These are phyloP conservation scores for Sminthurides aquaticus DNA, from an alignment of 2,888 invertebrate genomes.

Conservation along the genomic window DNA sequence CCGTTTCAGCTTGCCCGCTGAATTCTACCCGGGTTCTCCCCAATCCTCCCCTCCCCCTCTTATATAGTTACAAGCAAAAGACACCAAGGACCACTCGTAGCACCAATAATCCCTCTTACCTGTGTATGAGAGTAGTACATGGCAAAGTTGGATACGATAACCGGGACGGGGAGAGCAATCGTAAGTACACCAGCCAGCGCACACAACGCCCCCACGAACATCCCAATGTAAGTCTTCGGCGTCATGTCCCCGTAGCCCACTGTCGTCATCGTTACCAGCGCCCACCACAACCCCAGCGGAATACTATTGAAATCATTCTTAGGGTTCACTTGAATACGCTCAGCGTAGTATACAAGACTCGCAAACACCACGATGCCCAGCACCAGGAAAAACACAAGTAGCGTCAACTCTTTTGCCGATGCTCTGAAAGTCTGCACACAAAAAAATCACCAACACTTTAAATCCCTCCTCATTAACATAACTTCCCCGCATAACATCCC, in stretches of 20 bases:
- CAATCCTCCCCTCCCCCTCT: too few species aligned
- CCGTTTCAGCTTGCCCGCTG: too few species aligned
- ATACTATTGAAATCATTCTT: constrained; percentile 98
- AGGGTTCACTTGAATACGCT: constrained; percentile 88
- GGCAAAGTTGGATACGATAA: constrained; percentile 98
- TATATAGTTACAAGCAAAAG: too few species aligned
- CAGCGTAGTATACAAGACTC: constrained; percentile 92
- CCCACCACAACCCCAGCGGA: constrained; percentile 97
- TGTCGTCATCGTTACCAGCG: constrained; percentile 89
- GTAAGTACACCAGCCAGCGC: constrained; percentile 97
- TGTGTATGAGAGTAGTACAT: constrained; percentile 91
- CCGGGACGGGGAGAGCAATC: constrained; percentile 96
- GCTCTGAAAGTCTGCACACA: constrained; percentile 70
- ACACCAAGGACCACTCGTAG: too few species aligned
- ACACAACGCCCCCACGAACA: constrained; percentile 97
- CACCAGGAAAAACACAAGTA: constrained; percentile 94
- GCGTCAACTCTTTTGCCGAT: constrained; percentile 89
- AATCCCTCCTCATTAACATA: too few species aligned
- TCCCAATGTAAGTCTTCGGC: constrained; percentile 95
- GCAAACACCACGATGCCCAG: constrained; percentile 97
- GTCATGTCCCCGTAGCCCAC: constrained; percentile 99
- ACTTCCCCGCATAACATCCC: too few species aligned
- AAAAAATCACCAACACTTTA: too few species aligned
- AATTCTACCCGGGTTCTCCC: too few species aligned
- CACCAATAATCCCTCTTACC: too few species aligned